A percentile compares a stretch with the other conserved stretches of the same genome.
Conservation (phyloP, 2,888 invertebrate genomes). For the Congeria kusceri region DNA sequence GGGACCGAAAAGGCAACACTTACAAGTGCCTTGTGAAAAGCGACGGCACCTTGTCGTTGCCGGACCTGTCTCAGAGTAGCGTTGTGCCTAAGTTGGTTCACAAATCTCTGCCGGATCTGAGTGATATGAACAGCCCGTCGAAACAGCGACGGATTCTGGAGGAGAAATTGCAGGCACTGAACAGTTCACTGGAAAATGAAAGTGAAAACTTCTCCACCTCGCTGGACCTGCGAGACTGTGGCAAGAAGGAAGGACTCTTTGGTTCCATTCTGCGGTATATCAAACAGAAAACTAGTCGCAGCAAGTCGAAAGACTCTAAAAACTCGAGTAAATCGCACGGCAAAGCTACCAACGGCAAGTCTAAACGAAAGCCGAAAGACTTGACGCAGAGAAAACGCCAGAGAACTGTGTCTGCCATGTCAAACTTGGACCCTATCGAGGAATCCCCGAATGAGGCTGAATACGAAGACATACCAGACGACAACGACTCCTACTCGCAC, state of each 20-base stretch:
- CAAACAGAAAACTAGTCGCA: conserved; percentile 70
- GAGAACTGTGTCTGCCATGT: conserved; percentile 80
- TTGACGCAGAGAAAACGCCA: conserved; percentile 78
- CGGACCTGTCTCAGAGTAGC: conserved; percentile 74
- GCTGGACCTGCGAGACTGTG: conserved; percentile 65
- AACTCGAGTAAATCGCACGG: conserved; percentile 74
- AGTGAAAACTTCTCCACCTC: conserved; percentile 57
- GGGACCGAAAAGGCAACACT: conserved; percentile 78
- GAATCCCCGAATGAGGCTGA: conserved; percentile 82
- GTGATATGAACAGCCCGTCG: conserved; percentile 41
- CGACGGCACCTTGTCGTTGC: conserved; percentile 78
- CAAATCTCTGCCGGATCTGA: conserved; percentile 70
- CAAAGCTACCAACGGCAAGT: conserved; percentile 79
- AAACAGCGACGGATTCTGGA: conserved; percentile 52
- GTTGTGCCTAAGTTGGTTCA: conserved; percentile 25
- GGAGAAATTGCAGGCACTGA: conserved; percentile 60
- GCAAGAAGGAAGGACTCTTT: conserved; percentile 78
- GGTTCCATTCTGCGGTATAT: conserved; percentile 76
- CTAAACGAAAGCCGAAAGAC: conserved; percentile 77
- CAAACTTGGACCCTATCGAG: conserved; percentile 81
- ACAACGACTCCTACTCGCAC: conserved; percentile 74
- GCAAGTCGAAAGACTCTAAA: conserved; percentile 29
- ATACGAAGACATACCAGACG: conserved; percentile 72
- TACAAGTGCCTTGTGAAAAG: conserved; percentile 81
- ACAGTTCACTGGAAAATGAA: conserved; percentile 41